A percentile compares a stretch with the other conserved stretches of the same genome.
phyloP scores from a whole-genome alignment of 1,140 invertebrate species.

The Pentalonia nigronervosa region DNA sequence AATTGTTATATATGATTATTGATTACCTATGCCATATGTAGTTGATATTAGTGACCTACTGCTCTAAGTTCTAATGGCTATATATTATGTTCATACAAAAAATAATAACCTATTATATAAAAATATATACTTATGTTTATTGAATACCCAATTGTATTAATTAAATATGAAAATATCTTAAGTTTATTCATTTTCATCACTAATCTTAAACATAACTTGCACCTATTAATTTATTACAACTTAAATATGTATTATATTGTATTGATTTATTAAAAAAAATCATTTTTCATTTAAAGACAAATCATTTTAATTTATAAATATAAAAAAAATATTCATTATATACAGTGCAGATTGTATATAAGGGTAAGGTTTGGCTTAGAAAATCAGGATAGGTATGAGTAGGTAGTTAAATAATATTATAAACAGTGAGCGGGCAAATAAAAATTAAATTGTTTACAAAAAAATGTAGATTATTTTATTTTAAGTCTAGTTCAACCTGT shows the following conservation, averaged over 20 bases:
- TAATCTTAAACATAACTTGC: background rate
- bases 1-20: too few species aligned
- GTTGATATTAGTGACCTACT: too few species aligned
- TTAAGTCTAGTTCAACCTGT: background rate
- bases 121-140: too few species aligned
- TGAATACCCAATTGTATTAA: too few species aligned
- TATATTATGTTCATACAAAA: too few species aligned
- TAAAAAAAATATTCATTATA: background rate
- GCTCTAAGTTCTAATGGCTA: too few species aligned
- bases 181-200: background rate
- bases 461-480: constrained; percentile 14
- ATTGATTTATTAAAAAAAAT: background rate
- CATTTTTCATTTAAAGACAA: background rate
- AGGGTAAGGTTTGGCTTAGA: background rate
- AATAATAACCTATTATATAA: too few species aligned
- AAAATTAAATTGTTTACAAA: background rate
- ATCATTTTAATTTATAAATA: background rate
- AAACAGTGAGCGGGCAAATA: background rate
- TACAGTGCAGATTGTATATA: background rate
- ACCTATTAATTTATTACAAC: background rate
- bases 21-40: too few species aligned
- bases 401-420: background rate
- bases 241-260: background rate
- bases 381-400: background rate
- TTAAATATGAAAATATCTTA: background rate